phyloP scores from a whole-genome alignment of 1,140 invertebrate species.

The Homalodisca vitripennis region DNA sequence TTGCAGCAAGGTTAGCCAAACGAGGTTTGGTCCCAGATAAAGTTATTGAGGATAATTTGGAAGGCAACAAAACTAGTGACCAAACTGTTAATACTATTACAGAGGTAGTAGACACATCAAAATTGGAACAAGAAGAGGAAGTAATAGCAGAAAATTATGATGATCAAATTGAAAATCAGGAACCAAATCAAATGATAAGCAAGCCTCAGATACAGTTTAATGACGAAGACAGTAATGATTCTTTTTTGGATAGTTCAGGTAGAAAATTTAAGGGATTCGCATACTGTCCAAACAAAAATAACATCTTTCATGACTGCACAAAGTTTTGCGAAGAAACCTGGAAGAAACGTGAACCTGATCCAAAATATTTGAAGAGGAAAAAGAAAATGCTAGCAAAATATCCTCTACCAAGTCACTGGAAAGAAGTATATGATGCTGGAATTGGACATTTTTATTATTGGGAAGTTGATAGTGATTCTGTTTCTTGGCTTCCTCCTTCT shows the following conservation, averaged over 20 bases:
- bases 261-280: slow-evolving; percentile 40
- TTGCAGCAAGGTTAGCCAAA: slow-evolving; percentile 82
- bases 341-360: slow-evolving; percentile 74
- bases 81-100: too few relatives aligned
- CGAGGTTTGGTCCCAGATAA: slow-evolving; percentile 65
- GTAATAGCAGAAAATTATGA: slow-evolving; percentile 90
- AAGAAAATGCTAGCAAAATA: slow-evolving; percentile 81
- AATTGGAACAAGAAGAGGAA: slow-evolving; percentile 60
- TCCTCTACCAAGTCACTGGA: slow-evolving; percentile 90
- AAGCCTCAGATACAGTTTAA: not conserved
- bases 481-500: slow-evolving; percentile 90
- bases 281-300: slow-evolving; percentile 95
- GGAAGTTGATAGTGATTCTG: slow-evolving; percentile 88
- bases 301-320: slow-evolving; percentile 92
- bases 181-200: slow-evolving; percentile 2
- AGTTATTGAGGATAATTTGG: not conserved
- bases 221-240: slow-evolving; percentile 30
- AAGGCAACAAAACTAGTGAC: too few relatives aligned
- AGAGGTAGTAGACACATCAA: too few relatives aligned
- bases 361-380: slow-evolving; percentile 72
- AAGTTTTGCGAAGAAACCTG: slow-evolving; percentile 87
- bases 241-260: slow-evolving; percentile 18
- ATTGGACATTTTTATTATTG: slow-evolving; percentile 91
- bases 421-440: slow-evolving; percentile 89
- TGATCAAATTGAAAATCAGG: slow-evolving; percentile 42